phyloP scores from a whole-genome alignment of 2,113 vertebrate genomes.

The Lonchura striata region DNA sequence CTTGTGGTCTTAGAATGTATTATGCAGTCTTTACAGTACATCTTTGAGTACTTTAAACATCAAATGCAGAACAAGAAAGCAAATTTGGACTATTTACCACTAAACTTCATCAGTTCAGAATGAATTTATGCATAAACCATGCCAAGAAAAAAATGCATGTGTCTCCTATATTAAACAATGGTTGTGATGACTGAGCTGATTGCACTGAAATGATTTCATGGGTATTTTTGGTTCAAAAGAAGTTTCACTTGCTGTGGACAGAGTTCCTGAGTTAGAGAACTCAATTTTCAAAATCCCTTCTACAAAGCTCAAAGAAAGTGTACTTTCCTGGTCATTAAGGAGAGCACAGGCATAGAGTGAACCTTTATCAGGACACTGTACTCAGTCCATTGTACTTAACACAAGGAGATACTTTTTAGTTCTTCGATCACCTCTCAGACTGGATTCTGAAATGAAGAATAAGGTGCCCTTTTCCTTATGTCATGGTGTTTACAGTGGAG shows the following conservation, averaged over 20 bases:
- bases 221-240: not conserved
- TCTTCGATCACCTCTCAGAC: not conserved
- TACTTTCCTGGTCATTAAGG: not conserved
- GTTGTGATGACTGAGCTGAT: not conserved
- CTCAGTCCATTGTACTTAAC: not conserved
- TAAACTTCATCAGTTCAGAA: not conserved
- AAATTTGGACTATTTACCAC: not conserved
- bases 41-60: not conserved
- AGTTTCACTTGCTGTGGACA: not conserved
- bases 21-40: not conserved
- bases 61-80: not conserved
- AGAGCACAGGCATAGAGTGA: not conserved
- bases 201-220: not conserved
- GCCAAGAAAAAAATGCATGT: not conserved
- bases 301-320: not conserved
- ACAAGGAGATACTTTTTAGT: not conserved
- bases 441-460: not conserved
- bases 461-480: not conserved
- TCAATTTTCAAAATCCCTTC: not conserved
- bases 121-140: not conserved
- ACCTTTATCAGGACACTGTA: not conserved
- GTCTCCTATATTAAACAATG: not conserved
- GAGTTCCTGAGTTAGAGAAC: not conserved
- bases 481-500: not conserved
- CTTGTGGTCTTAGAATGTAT: not conserved